Evolutionary conservation across 2,888 invertebrate species (phyloP).

Genomic region (Trichopoda pennipes): DNA sequence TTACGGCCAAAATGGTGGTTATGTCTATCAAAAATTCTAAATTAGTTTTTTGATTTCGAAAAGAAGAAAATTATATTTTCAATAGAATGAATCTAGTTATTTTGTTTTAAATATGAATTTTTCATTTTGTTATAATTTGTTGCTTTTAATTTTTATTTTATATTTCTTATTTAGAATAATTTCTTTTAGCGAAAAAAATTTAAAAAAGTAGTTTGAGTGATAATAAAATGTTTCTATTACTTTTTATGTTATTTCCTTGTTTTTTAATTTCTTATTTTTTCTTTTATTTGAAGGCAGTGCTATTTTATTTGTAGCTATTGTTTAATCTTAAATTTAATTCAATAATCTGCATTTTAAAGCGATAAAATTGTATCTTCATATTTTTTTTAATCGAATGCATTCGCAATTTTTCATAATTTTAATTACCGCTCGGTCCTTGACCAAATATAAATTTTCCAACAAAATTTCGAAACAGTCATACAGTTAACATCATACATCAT

Average conservation of each 20-base stretch:
- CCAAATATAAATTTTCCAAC: too few relatives aligned
- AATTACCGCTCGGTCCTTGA: too few relatives aligned
- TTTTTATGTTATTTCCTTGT: too few relatives aligned
- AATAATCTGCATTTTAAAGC: too few relatives aligned
- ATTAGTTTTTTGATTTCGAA: constrained; percentile 1
- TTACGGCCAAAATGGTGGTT: constrained; percentile 75
- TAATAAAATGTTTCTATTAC: neutral
- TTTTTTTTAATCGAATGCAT: too few relatives aligned
- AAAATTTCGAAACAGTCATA: too few relatives aligned
- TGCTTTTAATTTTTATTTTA: constrained; percentile 2
- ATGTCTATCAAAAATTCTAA: constrained; percentile 71
- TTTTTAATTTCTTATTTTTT: too few relatives aligned
- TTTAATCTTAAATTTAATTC: neutral
- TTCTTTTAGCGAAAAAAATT: neutral
- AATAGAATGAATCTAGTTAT: neutral
- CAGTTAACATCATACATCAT: too few relatives aligned
- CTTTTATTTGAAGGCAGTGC: neutral
- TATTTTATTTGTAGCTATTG: neutral
- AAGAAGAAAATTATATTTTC: constrained; percentile 9
- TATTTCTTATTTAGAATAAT: constrained; percentile 32
- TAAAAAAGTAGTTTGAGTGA: too few relatives aligned
- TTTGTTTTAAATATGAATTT: constrained; percentile 17
- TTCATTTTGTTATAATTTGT: constrained; percentile 28
- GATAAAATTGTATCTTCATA: too few relatives aligned
- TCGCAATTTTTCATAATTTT: too few relatives aligned